A percentile compares a stretch with the other conserved stretches of the same genome.
Conservation (phyloP, 35 echinoderm and acorn worm species). For the Apostichopus parvimensis region DNA sequence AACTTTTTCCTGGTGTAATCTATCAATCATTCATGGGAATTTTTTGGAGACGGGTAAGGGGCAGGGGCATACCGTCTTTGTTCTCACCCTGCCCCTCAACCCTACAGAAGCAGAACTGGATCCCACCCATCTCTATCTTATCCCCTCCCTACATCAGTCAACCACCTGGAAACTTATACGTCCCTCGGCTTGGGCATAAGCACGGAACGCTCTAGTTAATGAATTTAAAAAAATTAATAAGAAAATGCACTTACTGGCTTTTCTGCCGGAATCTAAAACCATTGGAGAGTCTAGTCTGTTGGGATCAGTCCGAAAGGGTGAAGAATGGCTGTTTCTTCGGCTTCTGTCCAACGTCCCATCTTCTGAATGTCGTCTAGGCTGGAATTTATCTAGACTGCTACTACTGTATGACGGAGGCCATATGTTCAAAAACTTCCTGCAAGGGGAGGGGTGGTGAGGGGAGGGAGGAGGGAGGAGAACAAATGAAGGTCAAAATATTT, state of each 20-base stretch:
- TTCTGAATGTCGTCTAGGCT: conserved; percentile 46
- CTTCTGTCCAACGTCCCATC: conserved; percentile 38
- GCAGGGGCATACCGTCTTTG: no score
- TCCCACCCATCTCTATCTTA: no score
- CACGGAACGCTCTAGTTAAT: no score
- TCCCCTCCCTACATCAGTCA: no score
- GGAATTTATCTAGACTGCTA: conserved; percentile 38
- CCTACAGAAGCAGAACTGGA: no score
- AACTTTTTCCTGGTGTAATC: no score
- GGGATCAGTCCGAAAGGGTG: conserved; percentile 23
- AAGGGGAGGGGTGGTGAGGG: background rate
- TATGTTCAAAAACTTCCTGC: conserved; percentile 42
- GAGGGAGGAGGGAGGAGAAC: background rate
- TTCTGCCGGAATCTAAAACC: background rate
- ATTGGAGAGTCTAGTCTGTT: conserved; percentile 9
- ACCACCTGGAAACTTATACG: no score
- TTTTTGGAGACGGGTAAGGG: no score
- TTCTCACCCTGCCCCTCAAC: no score
- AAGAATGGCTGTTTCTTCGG: conserved; percentile 39
- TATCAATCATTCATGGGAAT: no score
- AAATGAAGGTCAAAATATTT: background rate
- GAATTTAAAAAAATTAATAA: no score
- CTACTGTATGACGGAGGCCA: conserved; percentile 28
- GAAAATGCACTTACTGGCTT: conserved; percentile 18
- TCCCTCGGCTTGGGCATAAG: no score